phyloP scores from a whole-genome alignment of 2,888 invertebrate genomes.

The Perithous albicinctus region DNA sequence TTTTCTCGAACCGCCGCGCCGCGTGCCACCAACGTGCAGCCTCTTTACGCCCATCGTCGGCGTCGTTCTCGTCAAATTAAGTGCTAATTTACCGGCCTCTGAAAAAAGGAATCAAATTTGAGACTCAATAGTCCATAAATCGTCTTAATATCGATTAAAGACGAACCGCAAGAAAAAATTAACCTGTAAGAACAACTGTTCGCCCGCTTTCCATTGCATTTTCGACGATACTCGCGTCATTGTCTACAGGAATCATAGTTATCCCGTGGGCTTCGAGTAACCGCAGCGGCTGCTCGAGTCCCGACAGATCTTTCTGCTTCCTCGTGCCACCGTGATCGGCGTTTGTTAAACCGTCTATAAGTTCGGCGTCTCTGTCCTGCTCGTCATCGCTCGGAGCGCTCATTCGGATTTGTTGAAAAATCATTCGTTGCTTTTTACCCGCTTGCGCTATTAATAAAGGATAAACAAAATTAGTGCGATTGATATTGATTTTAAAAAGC shows the following conservation, averaged over 20 bases:
- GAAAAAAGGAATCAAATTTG: constrained; percentile 59
- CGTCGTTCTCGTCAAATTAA: constrained; percentile 86
- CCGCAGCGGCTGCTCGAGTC: constrained; percentile 86
- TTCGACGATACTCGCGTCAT: constrained; percentile 89
- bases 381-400: constrained; percentile 75
- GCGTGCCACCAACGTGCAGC: constrained; percentile 79
- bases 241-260: constrained; percentile 93
- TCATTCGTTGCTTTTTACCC: constrained; percentile 77
- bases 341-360: constrained; percentile 72
- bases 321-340: constrained; percentile 71
- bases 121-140: neutral
- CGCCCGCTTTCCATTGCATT: constrained; percentile 94
- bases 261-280: constrained; percentile 94
- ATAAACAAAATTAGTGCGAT: constrained; percentile 3
- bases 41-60: constrained; percentile 81
- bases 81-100: constrained; percentile 92
- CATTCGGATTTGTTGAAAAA: constrained; percentile 40
- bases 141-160: neutral
- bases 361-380: constrained; percentile 76
- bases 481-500: neutral
- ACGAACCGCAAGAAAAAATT: neutral
- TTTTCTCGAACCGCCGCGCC: constrained; percentile 83
- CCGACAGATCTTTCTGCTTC: constrained; percentile 78
- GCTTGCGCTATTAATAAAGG: constrained; percentile 68
- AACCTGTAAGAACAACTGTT: constrained; percentile 92